Percentiles rank a stretch among this genome's conserved stretches.
phyloP scores from a whole-genome alignment of 2,888 invertebrate genomes.

The Sacculina carcini region DNA sequence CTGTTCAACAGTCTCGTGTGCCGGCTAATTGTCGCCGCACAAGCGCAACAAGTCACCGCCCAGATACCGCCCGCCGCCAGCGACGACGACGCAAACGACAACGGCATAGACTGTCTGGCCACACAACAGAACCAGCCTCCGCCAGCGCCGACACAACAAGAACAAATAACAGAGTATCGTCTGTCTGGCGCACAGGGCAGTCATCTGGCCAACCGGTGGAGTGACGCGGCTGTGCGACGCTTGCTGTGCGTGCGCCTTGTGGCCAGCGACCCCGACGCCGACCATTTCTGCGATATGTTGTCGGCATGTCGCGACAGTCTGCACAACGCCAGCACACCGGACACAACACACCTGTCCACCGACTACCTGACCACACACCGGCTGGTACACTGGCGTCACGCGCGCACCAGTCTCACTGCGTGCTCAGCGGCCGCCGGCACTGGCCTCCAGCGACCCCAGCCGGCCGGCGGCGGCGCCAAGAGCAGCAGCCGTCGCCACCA shows the following conservation, averaged over 20 bases:
- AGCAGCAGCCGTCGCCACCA: slow-evolving; percentile 18
- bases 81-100: no score
- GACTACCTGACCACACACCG: slow-evolving; percentile 20
- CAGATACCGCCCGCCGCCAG: slow-evolving; percentile 4
- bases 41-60: slow-evolving; percentile 17
- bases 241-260: slow-evolving; percentile 17
- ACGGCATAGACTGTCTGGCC: no score
- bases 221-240: slow-evolving; percentile 19
- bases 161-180: no score
- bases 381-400: slow-evolving; percentile 21
- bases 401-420: slow-evolving; percentile 18
- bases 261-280: slow-evolving; percentile 16
- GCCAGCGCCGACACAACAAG: no score
- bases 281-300: slow-evolving; percentile 22
- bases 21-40: slow-evolving; percentile 18
- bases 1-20: slow-evolving; percentile 20
- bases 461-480: slow-evolving; percentile 8
- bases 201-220: slow-evolving; percentile 19
- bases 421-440: neutral
- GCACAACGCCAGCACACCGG: slow-evolving; percentile 16
- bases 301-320: no score
- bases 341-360: slow-evolving; percentile 17
- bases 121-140: no score
- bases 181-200: slow-evolving; percentile 16
- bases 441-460: neutral